Evolutionary conservation across 1,140 invertebrate species (phyloP).

Genomic region (Akabosia matsudoensis): DNA sequence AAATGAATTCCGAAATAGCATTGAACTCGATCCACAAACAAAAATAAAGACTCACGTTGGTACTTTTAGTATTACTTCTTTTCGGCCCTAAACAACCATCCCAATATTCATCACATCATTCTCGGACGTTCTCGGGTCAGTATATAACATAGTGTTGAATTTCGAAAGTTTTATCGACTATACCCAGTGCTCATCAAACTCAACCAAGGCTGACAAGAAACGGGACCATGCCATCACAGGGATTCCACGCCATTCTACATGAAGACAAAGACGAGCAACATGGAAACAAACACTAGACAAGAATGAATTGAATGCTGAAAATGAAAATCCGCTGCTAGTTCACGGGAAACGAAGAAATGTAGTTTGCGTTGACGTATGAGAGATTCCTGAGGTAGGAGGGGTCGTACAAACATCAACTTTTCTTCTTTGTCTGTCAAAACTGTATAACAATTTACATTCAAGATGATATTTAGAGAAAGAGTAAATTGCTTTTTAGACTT

Average conservation of each 20-base stretch:
- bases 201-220: background rate
- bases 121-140: too few species aligned
- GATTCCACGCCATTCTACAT: too few species aligned
- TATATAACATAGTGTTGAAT: background rate
- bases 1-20: slow-evolving; percentile 4
- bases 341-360: too few species aligned
- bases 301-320: background rate
- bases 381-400: background rate
- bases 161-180: background rate
- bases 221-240: too few species aligned
- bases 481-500: too few species aligned
- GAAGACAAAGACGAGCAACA: background rate
- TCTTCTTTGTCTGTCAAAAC: background rate
- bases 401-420: background rate
- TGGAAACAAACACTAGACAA: background rate
- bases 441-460: too few species aligned
- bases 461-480: too few species aligned
- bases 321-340: background rate
- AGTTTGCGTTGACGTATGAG: too few species aligned
- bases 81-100: background rate
- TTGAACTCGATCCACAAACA: background rate
- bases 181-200: background rate
- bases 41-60: background rate
- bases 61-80: background rate
- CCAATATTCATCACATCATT: too few species aligned